phyloP scores from a whole-genome alignment of 2,888 invertebrate species.

The Acanthoscelides obtectus region DNA sequence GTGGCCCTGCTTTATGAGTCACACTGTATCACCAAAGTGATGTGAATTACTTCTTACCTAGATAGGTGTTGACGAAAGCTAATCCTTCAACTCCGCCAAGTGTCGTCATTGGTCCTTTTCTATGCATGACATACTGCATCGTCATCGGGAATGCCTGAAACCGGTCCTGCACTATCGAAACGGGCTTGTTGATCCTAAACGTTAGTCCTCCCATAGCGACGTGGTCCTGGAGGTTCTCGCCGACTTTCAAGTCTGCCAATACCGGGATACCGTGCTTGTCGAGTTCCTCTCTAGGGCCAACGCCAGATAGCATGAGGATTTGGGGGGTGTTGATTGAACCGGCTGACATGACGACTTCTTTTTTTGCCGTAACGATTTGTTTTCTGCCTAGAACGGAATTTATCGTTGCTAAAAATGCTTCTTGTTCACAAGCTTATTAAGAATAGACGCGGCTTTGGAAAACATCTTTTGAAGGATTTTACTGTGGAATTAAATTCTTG shows the following conservation, averaged over 20 bases:
- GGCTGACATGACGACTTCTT: slow-evolving; percentile 82
- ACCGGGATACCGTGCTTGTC: slow-evolving; percentile 66
- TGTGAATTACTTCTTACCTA: slow-evolving; percentile 32
- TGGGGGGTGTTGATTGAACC: slow-evolving; percentile 92
- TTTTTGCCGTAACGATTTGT: slow-evolving; percentile 66
- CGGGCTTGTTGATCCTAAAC: slow-evolving; percentile 73
- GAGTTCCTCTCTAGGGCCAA: slow-evolving; percentile 60
- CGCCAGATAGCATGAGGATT: slow-evolving; percentile 83
- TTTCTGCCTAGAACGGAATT: slow-evolving; percentile 48
- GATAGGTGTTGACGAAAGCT: slow-evolving; percentile 81
- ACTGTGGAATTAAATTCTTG: too few relatives aligned
- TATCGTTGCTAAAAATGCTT: not conserved
- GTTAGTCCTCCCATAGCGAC: slow-evolving; percentile 81
- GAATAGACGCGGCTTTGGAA: too few relatives aligned
- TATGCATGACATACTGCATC: slow-evolving; percentile 73
- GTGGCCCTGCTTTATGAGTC: too few relatives aligned
- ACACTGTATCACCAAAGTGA: too few relatives aligned
- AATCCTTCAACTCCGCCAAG: slow-evolving; percentile 84
- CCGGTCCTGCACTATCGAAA: slow-evolving; percentile 68
- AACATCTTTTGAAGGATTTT: too few relatives aligned
- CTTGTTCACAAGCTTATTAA: not conserved
- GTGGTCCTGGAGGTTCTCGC: slow-evolving; percentile 83
- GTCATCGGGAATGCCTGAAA: slow-evolving; percentile 56
- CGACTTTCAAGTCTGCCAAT: slow-evolving; percentile 66
- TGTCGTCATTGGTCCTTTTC: slow-evolving; percentile 81